phyloP scores from a whole-genome alignment of 2,113 vertebrate species.

The Suncus etruscus region DNA sequence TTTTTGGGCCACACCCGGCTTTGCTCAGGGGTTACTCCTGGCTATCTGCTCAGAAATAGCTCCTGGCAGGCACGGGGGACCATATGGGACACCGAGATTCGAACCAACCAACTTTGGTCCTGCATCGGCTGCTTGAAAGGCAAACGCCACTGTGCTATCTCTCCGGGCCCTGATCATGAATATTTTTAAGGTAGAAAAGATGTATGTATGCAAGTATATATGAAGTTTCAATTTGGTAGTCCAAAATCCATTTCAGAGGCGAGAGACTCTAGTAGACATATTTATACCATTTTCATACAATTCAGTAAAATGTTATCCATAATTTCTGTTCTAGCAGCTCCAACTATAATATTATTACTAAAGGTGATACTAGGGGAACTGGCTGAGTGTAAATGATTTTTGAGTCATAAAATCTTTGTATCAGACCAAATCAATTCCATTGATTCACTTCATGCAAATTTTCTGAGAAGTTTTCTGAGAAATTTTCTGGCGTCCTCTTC shows the following conservation, averaged over 20 bases:
- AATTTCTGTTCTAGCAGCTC: neutral
- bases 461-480: conserved; percentile 44
- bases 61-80: too few species aligned
- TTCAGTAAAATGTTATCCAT: neutral
- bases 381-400: neutral
- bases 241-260: neutral
- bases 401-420: neutral
- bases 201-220: neutral
- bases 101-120: too few species aligned
- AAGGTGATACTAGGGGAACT: neutral
- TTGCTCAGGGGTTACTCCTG: too few species aligned
- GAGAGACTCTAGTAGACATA: neutral
- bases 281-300: neutral
- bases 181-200: neutral
- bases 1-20: too few species aligned
- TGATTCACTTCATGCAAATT: neutral
- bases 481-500: neutral
- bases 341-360: neutral
- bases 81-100: too few species aligned
- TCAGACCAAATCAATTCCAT: neutral
- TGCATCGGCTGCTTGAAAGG: too few species aligned
- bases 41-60: too few species aligned
- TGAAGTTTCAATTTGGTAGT: neutral
- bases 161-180: too few species aligned
- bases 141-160: too few species aligned